Evolutionary conservation across 1,140 invertebrate species (phyloP), one percentile per base, ranked within the genome.

Genomic region (Calycopis cecrops): DNA sequence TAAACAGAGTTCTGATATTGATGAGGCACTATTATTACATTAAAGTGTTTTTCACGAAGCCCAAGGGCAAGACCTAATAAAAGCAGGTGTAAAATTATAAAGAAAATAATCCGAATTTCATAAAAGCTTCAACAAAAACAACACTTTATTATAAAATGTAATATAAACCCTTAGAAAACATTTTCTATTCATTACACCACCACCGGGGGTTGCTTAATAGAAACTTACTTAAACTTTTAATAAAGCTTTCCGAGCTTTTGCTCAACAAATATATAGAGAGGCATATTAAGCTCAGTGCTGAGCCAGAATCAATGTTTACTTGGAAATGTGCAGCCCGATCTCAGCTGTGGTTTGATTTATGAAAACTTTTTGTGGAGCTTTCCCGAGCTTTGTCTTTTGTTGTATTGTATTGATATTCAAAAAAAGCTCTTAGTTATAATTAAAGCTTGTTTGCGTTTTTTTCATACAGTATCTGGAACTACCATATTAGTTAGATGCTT

Each of bases 131-230:
- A 33, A 52, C 28, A 21, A 12, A n/a, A 40, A 21, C 7, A 40
- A 28, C 35, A 33, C n/a, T 40, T 34, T 14, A 18, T 44, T 42
- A 42, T 12, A 52, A 52, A 42, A 37, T 52, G 50, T 21, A 33
- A 34, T 33, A 49, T 49, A 52, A 52, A 52, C 16, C 38, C 21
- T 28, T 42, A 42, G 40, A 40, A 38, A 42, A 38, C 18, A 40
- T 52, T 44, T 52, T 52, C 51, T 52, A 52, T 52, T 52, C 37
- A 52, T 52, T 51, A 51, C 49, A 11, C 35, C 49, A 18, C 33
- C 16, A 16, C 17, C 17, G 49, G 49, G 16, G 33, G 49, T 28
- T 28, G 21, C 2, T 51, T 51, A 51, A 51, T 51, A 37, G 34
- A 37, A 51, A 51, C 33, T 51, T 51, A 51, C 34, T 51, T 51